Evolutionary conservation across 2,888 invertebrate genomes (phyloP), one percentile per base, ranked within the genome.

Genomic region (Nomada flava): DNA sequence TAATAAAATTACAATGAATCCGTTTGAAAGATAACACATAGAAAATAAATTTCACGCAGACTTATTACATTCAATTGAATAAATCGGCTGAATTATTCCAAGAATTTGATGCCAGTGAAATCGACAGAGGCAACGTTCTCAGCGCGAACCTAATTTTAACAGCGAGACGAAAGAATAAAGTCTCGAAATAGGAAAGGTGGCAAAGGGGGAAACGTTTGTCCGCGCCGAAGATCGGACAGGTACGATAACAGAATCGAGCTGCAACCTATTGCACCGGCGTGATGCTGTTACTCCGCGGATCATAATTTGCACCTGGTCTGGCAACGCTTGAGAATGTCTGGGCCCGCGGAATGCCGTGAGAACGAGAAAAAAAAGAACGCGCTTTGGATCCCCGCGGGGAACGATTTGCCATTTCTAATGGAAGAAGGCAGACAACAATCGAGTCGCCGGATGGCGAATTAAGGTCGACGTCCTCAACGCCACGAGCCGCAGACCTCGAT

Each of bases 401-500:
- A 82, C 65, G 84, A 79, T 77, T 62, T 75, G 82, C 86, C 79
- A 77, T 79, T 86, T 76, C 76, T 47, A 63, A 77, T 71, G 53
- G 79, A 77, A 82, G 76, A 76, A 71, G 78, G 82, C 79, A 77
- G 84, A 84, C 79, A 83, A 87, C 79, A 82, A 85, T 86, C 80
- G 80, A 77, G 78, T 80, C 67, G 80, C 72, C 82, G 65, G 76
- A 59, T 36, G 44, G 76, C 62, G 70, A 87, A 87, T 87, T 86
- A 84, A 87, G 86, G 87, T 74, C 86, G 70, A 79, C 80, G 86
- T 81, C 79, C 86, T 84, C 62, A 63, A 69, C 65, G 85, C 62
- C 75, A 80, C 82, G 78, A 79, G 83, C 69, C 81, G 47, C 62
- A 79, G 83, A 83, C 85, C 80, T 36, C 82, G 85, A 87, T 87